These are phyloP conservation scores for Nesidiocoris tenuis DNA, from an alignment of 2,888 invertebrate species.

Conservation along the genomic window DNA sequence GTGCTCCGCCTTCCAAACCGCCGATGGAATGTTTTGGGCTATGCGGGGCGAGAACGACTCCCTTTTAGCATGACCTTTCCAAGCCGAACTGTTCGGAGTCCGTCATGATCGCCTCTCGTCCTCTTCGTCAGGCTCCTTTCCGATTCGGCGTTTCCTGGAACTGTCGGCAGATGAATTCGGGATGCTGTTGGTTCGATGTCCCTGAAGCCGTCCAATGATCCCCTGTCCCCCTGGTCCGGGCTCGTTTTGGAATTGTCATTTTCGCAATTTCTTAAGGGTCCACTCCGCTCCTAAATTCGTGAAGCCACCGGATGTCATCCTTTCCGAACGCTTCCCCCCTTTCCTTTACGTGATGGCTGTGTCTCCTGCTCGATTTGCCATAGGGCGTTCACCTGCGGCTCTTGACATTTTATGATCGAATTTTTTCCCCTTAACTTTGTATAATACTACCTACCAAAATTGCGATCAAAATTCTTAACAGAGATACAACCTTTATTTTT, in stretches of 20 bases:
- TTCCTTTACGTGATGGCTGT: not conserved
- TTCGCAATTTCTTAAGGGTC: not conserved
- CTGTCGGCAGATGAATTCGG: not conserved
- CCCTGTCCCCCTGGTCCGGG: slow-evolving; percentile 6
- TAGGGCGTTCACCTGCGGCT: not conserved
- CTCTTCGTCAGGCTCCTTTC: slow-evolving; percentile 13
- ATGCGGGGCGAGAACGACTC: slow-evolving; percentile 27
- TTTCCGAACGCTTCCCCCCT: not conserved
- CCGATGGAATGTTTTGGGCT: slow-evolving; percentile 45
- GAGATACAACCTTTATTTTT: too few species aligned
- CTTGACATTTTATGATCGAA: too few species aligned
- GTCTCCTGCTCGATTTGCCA: not conserved
- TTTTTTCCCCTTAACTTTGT: too few species aligned
- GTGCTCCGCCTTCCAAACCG: slow-evolving; percentile 43
- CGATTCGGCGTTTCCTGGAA: slow-evolving; percentile 41
- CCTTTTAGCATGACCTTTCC: slow-evolving; percentile 44
- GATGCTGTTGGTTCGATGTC: slow-evolving; percentile 24
- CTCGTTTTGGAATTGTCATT: slow-evolving; percentile 2
- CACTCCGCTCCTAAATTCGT: not conserved
- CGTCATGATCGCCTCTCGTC: slow-evolving; percentile 8
- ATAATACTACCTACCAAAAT: too few species aligned
- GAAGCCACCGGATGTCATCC: not conserved
- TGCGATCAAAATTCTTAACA: too few species aligned
- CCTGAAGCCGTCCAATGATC: slow-evolving; percentile 36
- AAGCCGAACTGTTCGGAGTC: not conserved